Base-by-base conservation (phyloP, 2,797 vertebrate genomes). In the Pangasius macronema region DNA sequence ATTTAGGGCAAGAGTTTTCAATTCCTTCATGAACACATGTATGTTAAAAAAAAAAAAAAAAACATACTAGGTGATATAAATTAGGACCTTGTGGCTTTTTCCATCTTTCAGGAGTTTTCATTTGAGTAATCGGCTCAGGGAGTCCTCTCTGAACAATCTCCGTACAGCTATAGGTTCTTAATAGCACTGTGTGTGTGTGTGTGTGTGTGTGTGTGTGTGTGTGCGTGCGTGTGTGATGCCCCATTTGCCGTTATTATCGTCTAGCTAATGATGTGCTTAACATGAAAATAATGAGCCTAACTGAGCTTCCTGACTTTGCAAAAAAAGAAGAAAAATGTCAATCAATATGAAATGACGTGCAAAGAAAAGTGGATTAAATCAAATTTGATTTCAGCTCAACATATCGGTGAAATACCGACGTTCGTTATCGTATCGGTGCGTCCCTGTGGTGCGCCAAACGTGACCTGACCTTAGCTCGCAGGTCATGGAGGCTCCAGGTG, bases 271-370 rank as follows among this genome's bases (percentile, higher is more conserved):
- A 83, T 65, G 61, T 82, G 81, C 81, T 83, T 83, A 83, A 88
- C 86, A 85, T 77, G 22, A 89, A 82, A 89, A 83, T 83, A 83
- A 83, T 67, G 46, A 83, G 22, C 61, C 8, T 49, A 20, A 67
- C 42, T 30, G 27, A 82, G 81, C 42, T 51, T 61, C 79, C 79
- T 81, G 79, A 81, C 81, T 65, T 11, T n/a, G 81, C 81, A 82
- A 3, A 81, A 81, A 39, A 81, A 61, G 55, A n/a, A 24, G 55
- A 30, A 65, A 65, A 46, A 65, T 51, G n/a, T 51, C 42, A 82
- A 46, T 67, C 39, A 30, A 30, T 33, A 11, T 5, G 18, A 67
- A 82, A 20, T 5, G 39, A 6, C 9, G 33, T 42, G 11, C 8
- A 24, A 80, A 80, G 36, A 36, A 42, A 39, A 57, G 24, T 33